Evolutionary conservation across 2,888 invertebrate genomes (phyloP), one percentile per base, ranked within the genome.

Genomic region (Dilophus febrilis): DNA sequence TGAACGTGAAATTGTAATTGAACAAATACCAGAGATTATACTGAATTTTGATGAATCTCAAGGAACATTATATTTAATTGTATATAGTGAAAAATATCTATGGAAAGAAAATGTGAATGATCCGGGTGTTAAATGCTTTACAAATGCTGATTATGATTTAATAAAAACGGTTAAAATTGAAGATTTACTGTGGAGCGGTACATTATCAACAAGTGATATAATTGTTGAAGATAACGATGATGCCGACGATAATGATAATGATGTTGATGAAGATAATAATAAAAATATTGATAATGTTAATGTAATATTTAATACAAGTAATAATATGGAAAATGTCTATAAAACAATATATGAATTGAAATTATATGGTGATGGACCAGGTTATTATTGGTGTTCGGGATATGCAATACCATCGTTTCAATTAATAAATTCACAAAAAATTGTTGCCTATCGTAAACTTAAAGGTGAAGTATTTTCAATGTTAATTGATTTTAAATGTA

Each of bases 351-450:
- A 69, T 45, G 55, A 64, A 40, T 50, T 77, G 3, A 59, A 67
- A 45, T 53, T 71, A 2, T 58, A 68, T 32, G 64, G 60, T 3
- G 60, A 70, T 32, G 63, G 65, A 42, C 66, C 72, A 1, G 74
- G 74, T 2, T 64, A 71, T 46, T 77, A 77, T 52, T 76, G 75
- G 74, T 77, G 77, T 51, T 70, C 72, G 55, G 72, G 70, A 1
- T 70, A 72, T 47, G 52, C 53, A 1, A 64, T 68, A 4, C 59
- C 58, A 41, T 59, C 67, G 43, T 68, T 71, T 48, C 55, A 64
- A n/a, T 50, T 67, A 16, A 52, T 72, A 14, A 49, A 53, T 40
- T 68, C 73, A 0, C 54, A 66, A 11, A 68, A 57, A 52, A 55
- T 74, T 22, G 54, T 73, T 18, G 71, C 70, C 0, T 65, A 64